These are phyloP conservation scores for Merops nubicus DNA, from an alignment of 2,113 vertebrate genomes.

Conservation along the genomic window DNA sequence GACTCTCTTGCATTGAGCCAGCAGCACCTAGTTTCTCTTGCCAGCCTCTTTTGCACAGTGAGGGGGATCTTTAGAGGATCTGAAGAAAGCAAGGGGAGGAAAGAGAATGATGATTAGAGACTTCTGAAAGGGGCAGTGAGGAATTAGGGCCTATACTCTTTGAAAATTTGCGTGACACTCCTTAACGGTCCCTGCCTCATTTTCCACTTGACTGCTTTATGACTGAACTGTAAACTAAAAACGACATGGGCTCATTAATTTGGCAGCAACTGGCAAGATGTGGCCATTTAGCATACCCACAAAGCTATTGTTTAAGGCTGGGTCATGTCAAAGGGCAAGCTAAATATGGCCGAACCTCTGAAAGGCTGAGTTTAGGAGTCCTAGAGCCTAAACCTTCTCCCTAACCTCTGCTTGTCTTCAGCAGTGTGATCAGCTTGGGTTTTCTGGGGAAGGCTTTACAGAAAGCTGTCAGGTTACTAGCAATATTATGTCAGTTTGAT, in stretches of 20 bases:
- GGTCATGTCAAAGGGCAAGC: constrained; percentile 85
- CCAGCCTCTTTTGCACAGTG: background rate
- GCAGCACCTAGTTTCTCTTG: background rate
- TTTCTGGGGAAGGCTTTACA: constrained; percentile 63
- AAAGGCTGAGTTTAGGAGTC: constrained; percentile 71
- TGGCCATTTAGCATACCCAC: constrained; percentile 80
- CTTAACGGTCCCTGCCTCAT: constrained; percentile 74
- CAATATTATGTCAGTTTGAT: constrained; percentile 74
- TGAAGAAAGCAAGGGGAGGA: constrained; percentile 47
- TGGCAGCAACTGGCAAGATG: constrained; percentile 83
- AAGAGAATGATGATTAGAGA: constrained; percentile 62
- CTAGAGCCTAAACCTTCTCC: constrained; percentile 69
- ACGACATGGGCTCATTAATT: constrained; percentile 90
- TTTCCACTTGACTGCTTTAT: constrained; percentile 86
- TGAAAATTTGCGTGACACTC: constrained; percentile 72
- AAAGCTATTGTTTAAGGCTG: constrained; percentile 82
- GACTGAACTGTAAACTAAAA: constrained; percentile 84
- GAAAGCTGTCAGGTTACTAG: constrained; percentile 73
- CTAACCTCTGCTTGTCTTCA: constrained; percentile 65
- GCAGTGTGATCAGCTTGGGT: constrained; percentile 57
- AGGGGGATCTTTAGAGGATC: constrained; percentile 43
- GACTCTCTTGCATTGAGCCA: background rate
- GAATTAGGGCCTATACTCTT: constrained; percentile 70
- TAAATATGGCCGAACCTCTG: constrained; percentile 76
- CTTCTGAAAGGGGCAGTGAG: constrained; percentile 62